Conservation (phyloP, 2,888 invertebrate species). For the Odontomyia ornata region DNA sequence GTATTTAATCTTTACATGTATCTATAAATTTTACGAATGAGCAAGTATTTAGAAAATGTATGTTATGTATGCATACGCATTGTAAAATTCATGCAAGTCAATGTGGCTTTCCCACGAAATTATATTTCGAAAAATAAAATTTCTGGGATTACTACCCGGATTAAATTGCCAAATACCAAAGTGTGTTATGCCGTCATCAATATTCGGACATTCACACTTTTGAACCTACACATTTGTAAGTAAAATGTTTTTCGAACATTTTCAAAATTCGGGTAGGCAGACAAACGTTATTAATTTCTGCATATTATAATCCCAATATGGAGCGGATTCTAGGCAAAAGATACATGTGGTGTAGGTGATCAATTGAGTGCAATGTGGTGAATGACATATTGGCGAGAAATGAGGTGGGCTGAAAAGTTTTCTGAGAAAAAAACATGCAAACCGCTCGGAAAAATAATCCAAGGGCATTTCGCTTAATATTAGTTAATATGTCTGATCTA, state of each 20-base stretch:
- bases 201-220: slow-evolving; percentile 14
- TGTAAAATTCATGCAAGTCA: no score
- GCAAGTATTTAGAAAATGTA: no score
- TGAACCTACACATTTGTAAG: slow-evolving; percentile 5
- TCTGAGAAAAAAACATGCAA: neutral
- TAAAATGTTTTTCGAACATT: slow-evolving; percentile 2
- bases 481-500: neutral
- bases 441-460: neutral
- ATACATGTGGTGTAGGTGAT: neutral
- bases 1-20: no score
- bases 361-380: slow-evolving; percentile 1
- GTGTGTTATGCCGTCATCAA: no score
- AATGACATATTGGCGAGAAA: neutral
- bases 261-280: slow-evolving; percentile 15
- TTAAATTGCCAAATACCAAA: no score
- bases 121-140: no score
- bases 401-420: neutral
- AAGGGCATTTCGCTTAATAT: neutral
- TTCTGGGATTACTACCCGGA: no score
- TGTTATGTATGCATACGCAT: no score
- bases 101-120: no score
- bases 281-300: slow-evolving; percentile 30
- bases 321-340: slow-evolving; percentile 8
- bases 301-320: slow-evolving; percentile 6
- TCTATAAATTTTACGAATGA: no score